Percentiles rank a stretch among this genome's conserved stretches.
These are phyloP conservation scores for Drosophila tsacasi DNA, from an alignment of 1,140 invertebrate species.

Conservation along the genomic window DNA sequence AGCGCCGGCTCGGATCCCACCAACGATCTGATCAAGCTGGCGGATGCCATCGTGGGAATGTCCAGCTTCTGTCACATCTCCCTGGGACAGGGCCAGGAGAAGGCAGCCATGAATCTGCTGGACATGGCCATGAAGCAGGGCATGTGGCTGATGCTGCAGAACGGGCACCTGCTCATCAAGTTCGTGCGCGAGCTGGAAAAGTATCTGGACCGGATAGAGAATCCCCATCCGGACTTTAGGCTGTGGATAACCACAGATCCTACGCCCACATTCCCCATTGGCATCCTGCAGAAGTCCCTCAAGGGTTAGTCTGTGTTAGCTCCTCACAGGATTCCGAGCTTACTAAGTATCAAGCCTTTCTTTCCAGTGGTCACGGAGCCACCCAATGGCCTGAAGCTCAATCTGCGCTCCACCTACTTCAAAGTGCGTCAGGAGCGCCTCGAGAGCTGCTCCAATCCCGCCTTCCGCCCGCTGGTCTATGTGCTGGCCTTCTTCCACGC, in stretches of 20 bases:
- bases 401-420: constrained; percentile 94
- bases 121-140: constrained; percentile 91
- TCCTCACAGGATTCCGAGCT: constrained; percentile 11
- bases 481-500: constrained; percentile 96
- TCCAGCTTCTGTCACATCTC: constrained; percentile 93
- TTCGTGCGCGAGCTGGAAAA: constrained; percentile 94
- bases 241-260: constrained; percentile 97
- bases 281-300: constrained; percentile 93
- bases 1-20: constrained; percentile 95
- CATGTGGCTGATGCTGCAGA: constrained; percentile 95
- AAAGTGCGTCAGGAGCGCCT: constrained; percentile 91
- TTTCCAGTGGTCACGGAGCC: constrained; percentile 93
- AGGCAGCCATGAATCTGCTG: constrained; percentile 89
- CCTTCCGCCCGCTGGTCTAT: constrained; percentile 92
- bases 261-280: constrained; percentile 93
- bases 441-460: constrained; percentile 89
- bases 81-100: constrained; percentile 95
- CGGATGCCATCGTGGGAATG: constrained; percentile 89
- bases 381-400: constrained; percentile 95
- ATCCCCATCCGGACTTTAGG: constrained; percentile 95
- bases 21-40: constrained; percentile 94
- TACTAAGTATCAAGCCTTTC: constrained; percentile 5
- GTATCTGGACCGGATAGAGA: constrained; percentile 90
- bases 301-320: constrained; percentile 88
- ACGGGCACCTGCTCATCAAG: constrained; percentile 93